A percentile compares a stretch with the other conserved stretches of the same genome.
Evolutionary conservation across 2,113 vertebrate species (phyloP).

Genomic region (Gymnocephalus cernua): DNA sequence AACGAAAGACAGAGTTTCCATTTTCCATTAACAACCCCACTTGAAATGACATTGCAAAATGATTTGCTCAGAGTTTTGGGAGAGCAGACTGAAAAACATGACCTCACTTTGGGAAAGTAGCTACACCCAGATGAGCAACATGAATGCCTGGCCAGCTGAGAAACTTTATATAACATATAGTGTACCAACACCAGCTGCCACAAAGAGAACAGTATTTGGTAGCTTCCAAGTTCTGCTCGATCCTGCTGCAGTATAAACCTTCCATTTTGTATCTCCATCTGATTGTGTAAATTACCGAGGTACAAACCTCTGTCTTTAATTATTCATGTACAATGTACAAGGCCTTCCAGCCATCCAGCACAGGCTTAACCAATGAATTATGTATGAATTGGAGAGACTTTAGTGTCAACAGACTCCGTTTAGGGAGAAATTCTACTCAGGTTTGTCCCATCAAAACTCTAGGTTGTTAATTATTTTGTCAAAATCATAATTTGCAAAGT

Average conservation of each 20-base stretch:
- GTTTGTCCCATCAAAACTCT: conserved; percentile 16
- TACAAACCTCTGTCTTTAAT: conserved; percentile 55
- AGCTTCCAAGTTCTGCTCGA: not conserved
- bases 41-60: conserved; percentile 60
- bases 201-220: not conserved
- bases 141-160: conserved; percentile 29
- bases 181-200: conserved; percentile 36
- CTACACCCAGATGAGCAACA: conserved; percentile 57
- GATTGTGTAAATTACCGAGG: conserved; percentile 28
- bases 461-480: too few relatives aligned
- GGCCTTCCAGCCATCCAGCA: conserved; percentile 12
- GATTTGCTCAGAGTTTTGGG: conserved; percentile 34
- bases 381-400: conserved; percentile 25
- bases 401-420: not conserved
- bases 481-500: not conserved
- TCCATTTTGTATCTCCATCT: conserved; percentile 19
- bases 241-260: conserved; percentile 6
- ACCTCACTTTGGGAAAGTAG: conserved; percentile 57
- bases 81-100: conserved; percentile 42
- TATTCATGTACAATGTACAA: conserved; percentile 50
- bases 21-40: conserved; percentile 36
- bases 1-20: conserved; percentile 20
- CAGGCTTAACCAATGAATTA: conserved; percentile 45
- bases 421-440: not conserved
- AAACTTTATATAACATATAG: conserved; percentile 31